Evolutionary conservation across 2,888 invertebrate genomes (phyloP).

Genomic region (Heliconius hortense): DNA sequence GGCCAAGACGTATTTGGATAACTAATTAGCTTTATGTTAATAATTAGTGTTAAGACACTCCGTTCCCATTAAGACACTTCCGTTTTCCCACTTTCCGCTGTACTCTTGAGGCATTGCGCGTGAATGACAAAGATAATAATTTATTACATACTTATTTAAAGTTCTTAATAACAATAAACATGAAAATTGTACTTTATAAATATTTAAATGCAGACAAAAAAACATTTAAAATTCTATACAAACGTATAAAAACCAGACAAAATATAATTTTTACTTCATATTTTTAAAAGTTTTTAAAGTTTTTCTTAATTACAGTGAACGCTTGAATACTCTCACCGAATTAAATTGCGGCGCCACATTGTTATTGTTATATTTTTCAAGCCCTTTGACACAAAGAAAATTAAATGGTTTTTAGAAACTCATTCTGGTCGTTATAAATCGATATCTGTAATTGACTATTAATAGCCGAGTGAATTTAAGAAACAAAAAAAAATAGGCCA

Average conservation of each 20-base stretch:
- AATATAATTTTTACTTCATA: constrained; percentile 6
- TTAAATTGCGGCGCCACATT: constrained; percentile 22
- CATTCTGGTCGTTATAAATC: not conserved
- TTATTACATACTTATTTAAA: too few relatives aligned
- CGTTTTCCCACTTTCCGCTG: too few relatives aligned
- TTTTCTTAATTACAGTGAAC: constrained; percentile 31
- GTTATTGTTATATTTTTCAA: constrained; percentile 32
- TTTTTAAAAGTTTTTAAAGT: constrained; percentile 7
- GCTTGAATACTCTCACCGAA: constrained; percentile 29
- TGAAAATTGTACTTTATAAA: too few relatives aligned
- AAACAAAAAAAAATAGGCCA: too few relatives aligned
- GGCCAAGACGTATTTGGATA: not conserved
- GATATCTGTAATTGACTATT: constrained; percentile 15
- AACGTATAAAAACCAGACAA: not conserved
- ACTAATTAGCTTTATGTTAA: not conserved
- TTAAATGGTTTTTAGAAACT: constrained; percentile 10
- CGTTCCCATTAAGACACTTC: too few relatives aligned
- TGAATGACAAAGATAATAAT: too few relatives aligned
- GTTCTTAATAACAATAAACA: too few relatives aligned
- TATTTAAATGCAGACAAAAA: too few relatives aligned
- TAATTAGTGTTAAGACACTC: too few relatives aligned
- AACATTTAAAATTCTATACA: not conserved
- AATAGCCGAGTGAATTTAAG: not conserved
- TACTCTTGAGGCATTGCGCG: too few relatives aligned
- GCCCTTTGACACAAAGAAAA: constrained; percentile 30